Evolutionary conservation across 2,113 vertebrate genomes (phyloP).

Genomic region (Lamprotornis superbus): DNA sequence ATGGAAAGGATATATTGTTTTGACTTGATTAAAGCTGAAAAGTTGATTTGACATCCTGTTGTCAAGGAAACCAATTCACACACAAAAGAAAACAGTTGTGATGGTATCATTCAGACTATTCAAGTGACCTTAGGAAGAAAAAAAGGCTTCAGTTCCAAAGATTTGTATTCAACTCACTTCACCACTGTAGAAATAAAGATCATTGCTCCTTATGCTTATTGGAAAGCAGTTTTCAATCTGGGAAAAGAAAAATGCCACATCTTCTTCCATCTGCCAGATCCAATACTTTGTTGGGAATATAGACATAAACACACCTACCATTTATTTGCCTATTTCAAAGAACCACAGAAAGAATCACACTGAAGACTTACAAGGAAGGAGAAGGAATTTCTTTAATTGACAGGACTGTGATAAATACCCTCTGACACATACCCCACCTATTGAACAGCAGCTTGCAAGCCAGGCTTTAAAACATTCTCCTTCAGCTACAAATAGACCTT

Average conservation of each 20-base stretch:
- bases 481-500: background rate
- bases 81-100: slow-evolving; percentile 69
- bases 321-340: slow-evolving; percentile 22
- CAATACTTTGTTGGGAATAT: slow-evolving; percentile 5
- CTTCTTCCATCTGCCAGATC: slow-evolving; percentile 33
- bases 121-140: slow-evolving; percentile 69
- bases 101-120: slow-evolving; percentile 70
- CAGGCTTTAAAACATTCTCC: background rate
- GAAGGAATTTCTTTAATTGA: background rate
- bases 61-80: slow-evolving; percentile 75
- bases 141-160: slow-evolving; percentile 56
- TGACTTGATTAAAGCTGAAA: slow-evolving; percentile 75
- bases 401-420: background rate
- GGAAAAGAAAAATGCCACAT: slow-evolving; percentile 48
- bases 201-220: slow-evolving; percentile 66
- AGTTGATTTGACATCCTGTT: slow-evolving; percentile 72
- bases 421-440: background rate
- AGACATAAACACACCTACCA: background rate
- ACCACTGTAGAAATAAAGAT: slow-evolving; percentile 50
- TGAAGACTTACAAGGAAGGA: background rate
- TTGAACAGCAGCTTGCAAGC: background rate
- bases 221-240: slow-evolving; percentile 56
- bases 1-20: slow-evolving; percentile 72
- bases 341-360: background rate
- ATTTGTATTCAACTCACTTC: slow-evolving; percentile 56